phyloP scores from a whole-genome alignment of 2,113 vertebrate genomes.

The Cyprinodon tularosa region DNA sequence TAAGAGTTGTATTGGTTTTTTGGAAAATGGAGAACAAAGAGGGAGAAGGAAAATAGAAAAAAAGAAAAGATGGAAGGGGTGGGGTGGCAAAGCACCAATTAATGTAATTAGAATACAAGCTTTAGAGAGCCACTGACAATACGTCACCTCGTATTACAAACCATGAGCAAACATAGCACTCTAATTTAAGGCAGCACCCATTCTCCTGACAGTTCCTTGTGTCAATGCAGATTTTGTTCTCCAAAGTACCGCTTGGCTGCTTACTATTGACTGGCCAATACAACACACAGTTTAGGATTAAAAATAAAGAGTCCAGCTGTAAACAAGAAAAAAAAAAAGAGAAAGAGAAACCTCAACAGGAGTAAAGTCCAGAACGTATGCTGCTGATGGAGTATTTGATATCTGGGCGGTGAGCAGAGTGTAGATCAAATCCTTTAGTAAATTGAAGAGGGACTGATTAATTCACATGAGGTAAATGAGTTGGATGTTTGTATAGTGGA shows the following conservation, averaged over 20 bases:
- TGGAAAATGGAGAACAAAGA: conserved; percentile 30
- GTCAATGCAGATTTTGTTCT: conserved; percentile 76
- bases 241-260: conserved; percentile 56
- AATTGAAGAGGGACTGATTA: conserved; percentile 32
- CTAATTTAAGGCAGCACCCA: conserved; percentile 75
- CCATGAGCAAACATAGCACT: conserved; percentile 72
- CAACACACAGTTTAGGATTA: conserved; percentile 53
- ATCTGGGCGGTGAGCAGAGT: conserved; percentile 43
- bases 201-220: conserved; percentile 64
- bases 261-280: conserved; percentile 74
- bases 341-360: conserved; percentile 33
- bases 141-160: conserved; percentile 82
- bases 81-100: conserved; percentile 76
- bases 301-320: conserved; percentile 53
- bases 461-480: conserved; percentile 46
- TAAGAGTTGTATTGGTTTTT: conserved; percentile 54
- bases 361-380: conserved; percentile 42
- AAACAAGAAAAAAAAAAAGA: not conserved
- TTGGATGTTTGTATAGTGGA: conserved; percentile 35
- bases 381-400: conserved; percentile 18
- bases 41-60: conserved; percentile 24
- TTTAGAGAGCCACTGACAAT: conserved; percentile 81
- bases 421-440: conserved; percentile 23
- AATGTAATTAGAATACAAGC: conserved; percentile 79
- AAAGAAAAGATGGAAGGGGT: conserved; percentile 31